Evolutionary conservation across 2,888 invertebrate species (phyloP).

Genomic region (Amaurobius ferox): DNA sequence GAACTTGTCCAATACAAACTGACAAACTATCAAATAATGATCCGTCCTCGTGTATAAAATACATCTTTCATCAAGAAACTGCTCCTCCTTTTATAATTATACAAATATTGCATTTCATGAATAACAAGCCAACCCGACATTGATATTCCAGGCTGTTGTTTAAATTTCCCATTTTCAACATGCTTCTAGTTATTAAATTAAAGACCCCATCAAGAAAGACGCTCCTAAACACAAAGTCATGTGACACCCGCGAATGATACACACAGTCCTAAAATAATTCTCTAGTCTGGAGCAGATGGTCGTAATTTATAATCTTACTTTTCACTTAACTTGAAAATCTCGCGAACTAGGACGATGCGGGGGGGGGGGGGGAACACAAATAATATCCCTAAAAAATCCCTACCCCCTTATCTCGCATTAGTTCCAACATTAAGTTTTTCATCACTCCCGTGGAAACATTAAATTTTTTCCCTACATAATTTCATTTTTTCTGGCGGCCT

Average conservation of each 20-base stretch:
- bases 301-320: slow-evolving; percentile 70
- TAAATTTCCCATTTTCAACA: slow-evolving; percentile 4
- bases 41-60: no score
- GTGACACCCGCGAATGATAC: not conserved
- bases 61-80: no score
- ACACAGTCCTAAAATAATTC: slow-evolving; percentile 5
- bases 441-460: slow-evolving; percentile 62
- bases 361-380: slow-evolving; percentile 7
- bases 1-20: no score
- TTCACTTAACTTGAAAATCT: slow-evolving; percentile 64
- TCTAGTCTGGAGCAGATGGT: slow-evolving; percentile 50
- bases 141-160: not conserved
- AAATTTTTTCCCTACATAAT: slow-evolving; percentile 55
- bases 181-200: not conserved
- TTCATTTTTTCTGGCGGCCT: slow-evolving; percentile 59
- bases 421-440: slow-evolving; percentile 69
- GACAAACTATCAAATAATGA: no score
- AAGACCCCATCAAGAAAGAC: not conserved
- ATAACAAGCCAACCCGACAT: not conserved
- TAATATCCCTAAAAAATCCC: slow-evolving; percentile 13
- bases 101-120: not conserved
- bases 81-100: no score
- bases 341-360: slow-evolving; percentile 26
- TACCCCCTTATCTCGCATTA: slow-evolving; percentile 58
- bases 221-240: slow-evolving; percentile 8